A percentile compares a stretch with the other conserved stretches of the same genome.
These are phyloP conservation scores for Geococcyx californianus DNA, from an alignment of 2,113 vertebrate genomes.

Conservation along the genomic window DNA sequence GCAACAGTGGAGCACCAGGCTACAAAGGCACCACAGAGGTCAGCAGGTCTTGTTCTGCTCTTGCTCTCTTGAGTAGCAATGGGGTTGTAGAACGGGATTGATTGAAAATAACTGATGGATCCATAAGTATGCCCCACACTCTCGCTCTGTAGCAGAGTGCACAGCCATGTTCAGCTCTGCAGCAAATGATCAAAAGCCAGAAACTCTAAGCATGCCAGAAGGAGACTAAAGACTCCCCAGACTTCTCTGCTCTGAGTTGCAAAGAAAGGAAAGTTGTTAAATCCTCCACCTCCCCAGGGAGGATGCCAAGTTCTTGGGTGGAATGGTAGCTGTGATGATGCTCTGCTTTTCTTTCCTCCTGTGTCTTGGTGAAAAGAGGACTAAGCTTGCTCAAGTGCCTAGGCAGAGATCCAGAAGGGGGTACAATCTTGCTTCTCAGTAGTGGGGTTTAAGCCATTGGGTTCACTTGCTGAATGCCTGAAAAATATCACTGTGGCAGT, in stretches of 20 bases:
- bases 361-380: not conserved
- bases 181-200: not conserved
- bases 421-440: not conserved
- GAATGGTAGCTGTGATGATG: not conserved
- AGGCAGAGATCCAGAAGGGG: not conserved
- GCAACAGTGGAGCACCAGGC: not conserved
- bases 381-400: not conserved
- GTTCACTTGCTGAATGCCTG: not conserved
- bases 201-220: not conserved
- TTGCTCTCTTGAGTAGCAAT: not conserved
- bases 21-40: not conserved
- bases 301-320: not conserved
- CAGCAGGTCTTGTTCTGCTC: not conserved
- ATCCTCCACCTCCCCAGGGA: not conserved
- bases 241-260: not conserved
- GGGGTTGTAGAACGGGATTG: fast-evolving
- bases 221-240: not conserved
- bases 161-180: not conserved
- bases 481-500: not conserved
- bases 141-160: not conserved
- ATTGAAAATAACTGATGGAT: not conserved
- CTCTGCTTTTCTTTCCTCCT: not conserved
- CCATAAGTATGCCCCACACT: not conserved
- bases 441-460: not conserved
- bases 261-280: not conserved